A percentile compares a stretch with the other conserved stretches of the same genome.
Conservation (phyloP, 1,140 invertebrate genomes). For the Drosophila funebris region DNA sequence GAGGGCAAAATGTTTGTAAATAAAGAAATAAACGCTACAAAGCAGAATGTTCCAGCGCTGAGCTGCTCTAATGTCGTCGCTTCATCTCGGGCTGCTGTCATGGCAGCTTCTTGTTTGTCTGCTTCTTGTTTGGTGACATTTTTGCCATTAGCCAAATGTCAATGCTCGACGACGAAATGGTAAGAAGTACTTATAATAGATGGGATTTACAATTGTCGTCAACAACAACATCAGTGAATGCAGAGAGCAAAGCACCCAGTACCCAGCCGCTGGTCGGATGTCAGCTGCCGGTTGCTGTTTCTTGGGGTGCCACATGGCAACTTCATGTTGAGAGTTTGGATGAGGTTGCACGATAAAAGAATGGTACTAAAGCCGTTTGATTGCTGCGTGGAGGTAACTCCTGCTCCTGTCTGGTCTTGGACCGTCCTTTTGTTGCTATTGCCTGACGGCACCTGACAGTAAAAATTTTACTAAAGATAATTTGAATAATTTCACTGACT, state of each 20-base stretch:
- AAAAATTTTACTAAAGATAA: slow-evolving; percentile 73
- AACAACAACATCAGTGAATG: slow-evolving; percentile 37
- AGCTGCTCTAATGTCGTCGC: slow-evolving; percentile 5
- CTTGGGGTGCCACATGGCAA: slow-evolving; percentile 21
- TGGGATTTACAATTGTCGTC: slow-evolving; percentile 65
- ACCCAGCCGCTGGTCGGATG: slow-evolving; percentile 32
- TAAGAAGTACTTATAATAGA: slow-evolving; percentile 78
- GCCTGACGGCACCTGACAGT: slow-evolving; percentile 57
- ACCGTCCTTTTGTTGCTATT: slow-evolving; percentile 28
- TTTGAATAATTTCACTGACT: slow-evolving; percentile 79
- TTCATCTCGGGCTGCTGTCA: slow-evolving; percentile 26
- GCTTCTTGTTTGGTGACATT: slow-evolving; percentile 76
- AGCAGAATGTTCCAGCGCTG: background rate
- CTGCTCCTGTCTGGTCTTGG: slow-evolving; percentile 25
- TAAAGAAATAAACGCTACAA: slow-evolving; percentile 33
- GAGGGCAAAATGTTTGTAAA: slow-evolving; percentile 19
- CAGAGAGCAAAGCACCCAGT: background rate
- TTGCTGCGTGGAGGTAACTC: slow-evolving; percentile 40
- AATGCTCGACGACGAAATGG: slow-evolving; percentile 73
- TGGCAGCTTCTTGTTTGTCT: slow-evolving; percentile 66
- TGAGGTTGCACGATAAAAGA: slow-evolving; percentile 68
- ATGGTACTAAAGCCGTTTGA: slow-evolving; percentile 72
- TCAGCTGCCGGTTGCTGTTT: slow-evolving; percentile 49
- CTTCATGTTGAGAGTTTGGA: slow-evolving; percentile 33
- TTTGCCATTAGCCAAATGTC: slow-evolving; percentile 81